Evolutionary conservation across 2,888 invertebrate species (phyloP).

Genomic region (Agonopterix alstromeriana): DNA sequence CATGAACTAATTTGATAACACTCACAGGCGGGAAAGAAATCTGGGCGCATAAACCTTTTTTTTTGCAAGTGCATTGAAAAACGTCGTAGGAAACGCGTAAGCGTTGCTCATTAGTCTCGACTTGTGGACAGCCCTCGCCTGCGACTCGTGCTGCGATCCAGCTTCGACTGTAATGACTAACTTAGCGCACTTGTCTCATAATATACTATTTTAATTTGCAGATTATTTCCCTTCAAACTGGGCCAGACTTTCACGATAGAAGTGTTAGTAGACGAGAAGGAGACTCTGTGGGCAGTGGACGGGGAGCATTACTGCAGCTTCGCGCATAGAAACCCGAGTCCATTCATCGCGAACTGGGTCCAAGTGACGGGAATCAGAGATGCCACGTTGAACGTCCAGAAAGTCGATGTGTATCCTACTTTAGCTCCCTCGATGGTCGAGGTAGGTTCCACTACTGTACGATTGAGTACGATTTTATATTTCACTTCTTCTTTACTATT

Average conservation of each 20-base stretch:
- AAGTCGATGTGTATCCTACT: constrained; percentile 65
- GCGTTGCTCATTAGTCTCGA: no score
- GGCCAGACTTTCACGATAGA: constrained; percentile 74
- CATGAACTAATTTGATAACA: no score
- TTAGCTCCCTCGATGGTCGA: constrained; percentile 37
- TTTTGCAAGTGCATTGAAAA: no score
- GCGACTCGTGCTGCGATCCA: no score
- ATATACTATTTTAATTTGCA: constrained; percentile 23
- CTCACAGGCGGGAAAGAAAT: no score
- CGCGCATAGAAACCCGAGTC: constrained; percentile 71
- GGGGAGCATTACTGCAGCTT: constrained; percentile 85
- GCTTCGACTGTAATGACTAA: no score
- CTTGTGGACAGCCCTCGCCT: no score
- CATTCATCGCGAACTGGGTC: constrained; percentile 55
- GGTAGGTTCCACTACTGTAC: constrained; percentile 17
- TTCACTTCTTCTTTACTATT: no score
- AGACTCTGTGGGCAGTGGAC: constrained; percentile 83
- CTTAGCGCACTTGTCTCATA: no score
- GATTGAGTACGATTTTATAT: no score
- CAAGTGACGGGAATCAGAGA: constrained; percentile 79
- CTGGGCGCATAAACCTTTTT: no score
- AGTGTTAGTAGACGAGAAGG: constrained; percentile 76
- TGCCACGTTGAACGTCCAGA: constrained; percentile 79
- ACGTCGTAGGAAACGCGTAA: no score
- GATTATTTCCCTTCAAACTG: constrained; percentile 66